phyloP scores from a whole-genome alignment of 1,140 invertebrate species.

The Galleria mellonella region DNA sequence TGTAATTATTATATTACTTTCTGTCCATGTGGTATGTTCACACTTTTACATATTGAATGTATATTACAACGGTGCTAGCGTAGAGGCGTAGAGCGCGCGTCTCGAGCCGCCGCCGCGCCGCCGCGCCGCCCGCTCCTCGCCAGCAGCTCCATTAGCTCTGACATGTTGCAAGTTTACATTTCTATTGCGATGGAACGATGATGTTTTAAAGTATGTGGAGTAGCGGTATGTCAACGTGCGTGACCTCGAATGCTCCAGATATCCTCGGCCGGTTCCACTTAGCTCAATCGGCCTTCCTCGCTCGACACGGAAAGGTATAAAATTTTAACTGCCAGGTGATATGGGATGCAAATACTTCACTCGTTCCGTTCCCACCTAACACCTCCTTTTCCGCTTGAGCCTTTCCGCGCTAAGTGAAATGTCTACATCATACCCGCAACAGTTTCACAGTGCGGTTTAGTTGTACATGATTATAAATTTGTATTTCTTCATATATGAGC shows the following conservation, averaged over 20 bases:
- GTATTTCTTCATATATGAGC: constrained; percentile 6
- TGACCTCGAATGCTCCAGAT: constrained; percentile 69
- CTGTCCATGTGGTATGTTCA: constrained; percentile 68
- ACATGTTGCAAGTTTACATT: constrained; percentile 64
- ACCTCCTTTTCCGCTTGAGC: constrained; percentile 36
- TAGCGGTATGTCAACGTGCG: constrained; percentile 69
- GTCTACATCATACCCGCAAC: background rate
- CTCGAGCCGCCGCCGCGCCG: constrained; percentile 10
- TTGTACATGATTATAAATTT: background rate
- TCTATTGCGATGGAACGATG: constrained; percentile 59
- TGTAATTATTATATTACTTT: constrained; percentile 68
- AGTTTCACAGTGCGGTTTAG: background rate
- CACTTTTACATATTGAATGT: constrained; percentile 57
- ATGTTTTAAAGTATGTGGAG: constrained; percentile 67
- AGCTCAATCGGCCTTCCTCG: constrained; percentile 69
- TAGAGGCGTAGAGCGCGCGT: constrained; percentile 51
- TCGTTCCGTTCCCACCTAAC: constrained; percentile 47
- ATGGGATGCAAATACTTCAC: constrained; percentile 68
- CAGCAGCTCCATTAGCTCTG: constrained; percentile 55
- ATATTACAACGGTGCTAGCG: constrained; percentile 34
- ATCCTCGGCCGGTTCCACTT: constrained; percentile 65
- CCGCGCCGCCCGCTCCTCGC: constrained; percentile 32
- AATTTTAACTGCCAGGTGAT: constrained; percentile 69
- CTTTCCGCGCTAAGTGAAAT: constrained; percentile 33
- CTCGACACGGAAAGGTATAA: constrained; percentile 73